Base-by-base conservation (phyloP, 2,113 vertebrate species). In the Alouatta palliata region DNA sequence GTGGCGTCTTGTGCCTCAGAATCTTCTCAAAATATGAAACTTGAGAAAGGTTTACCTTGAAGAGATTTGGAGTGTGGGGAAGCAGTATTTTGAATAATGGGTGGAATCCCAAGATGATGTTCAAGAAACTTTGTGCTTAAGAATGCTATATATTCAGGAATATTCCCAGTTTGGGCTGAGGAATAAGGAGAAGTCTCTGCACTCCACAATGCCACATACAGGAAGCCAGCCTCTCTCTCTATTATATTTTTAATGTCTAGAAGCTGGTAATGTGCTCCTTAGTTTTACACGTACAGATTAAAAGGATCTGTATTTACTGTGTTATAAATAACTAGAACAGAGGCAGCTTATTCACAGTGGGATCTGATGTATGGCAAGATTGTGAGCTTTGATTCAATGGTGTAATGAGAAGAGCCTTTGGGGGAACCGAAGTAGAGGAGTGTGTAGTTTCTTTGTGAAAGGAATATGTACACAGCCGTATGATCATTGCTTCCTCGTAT, bases 401-500 rank as follows among this genome's bases (percentile, higher is more conserved):
- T 77, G 1, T 32, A 23, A 64, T 58, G 61, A 71, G 0, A 82
- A 37, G 43, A 32, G 2, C 3, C 3, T 82, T 80, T 23, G 0
- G 30, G 16, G 32, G 27, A 83, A 3, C 32, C 9, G 17, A 75
- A 58, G 23, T 30, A 75, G 10, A 64, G 25, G 16, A 1, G 3
- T 20, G 3, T 27, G 5, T 43, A 35, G 23, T 9, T 58, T 11
- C 9, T 12, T 21, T 13, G 7, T 47, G 6, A 25, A 40, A 32
- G 3, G 45, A 83, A 13, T 6, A 1, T 37, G 10, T 68, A 43
- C 5, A 21, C 4, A 30, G 25, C 11, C 1, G 4, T 47, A 0
- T 79, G 43, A 73, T 25, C 5, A 19, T 87, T 75, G 32, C 0
- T 8, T 73, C 37, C 37, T 52, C 16, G 13, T 13, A n/a, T 23